phyloP scores from a whole-genome alignment of 2,113 vertebrate genomes.

The Siniperca chuatsi region DNA sequence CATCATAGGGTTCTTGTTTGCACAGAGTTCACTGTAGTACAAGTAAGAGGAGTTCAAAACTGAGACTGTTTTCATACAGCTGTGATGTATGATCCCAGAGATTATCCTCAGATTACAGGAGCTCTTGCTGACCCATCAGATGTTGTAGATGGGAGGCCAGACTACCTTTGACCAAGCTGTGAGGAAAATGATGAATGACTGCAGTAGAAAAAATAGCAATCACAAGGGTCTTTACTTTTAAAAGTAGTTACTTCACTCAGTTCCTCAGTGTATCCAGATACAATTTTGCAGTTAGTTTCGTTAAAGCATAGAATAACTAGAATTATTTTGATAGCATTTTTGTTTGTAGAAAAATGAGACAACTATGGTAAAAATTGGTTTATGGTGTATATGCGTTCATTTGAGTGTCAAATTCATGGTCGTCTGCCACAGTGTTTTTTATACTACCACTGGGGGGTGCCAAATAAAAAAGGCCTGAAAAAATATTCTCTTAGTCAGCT shows the following conservation, averaged over 20 bases:
- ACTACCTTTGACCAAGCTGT: not conserved
- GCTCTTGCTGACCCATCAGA: conserved; percentile 47
- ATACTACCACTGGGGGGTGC: not conserved
- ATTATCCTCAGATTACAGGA: conserved; percentile 54
- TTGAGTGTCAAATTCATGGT: not conserved
- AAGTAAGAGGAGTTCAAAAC: conserved; percentile 37
- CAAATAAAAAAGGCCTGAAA: not conserved
- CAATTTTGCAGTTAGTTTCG: not conserved
- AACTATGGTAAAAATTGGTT: not conserved
- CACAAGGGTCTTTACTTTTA: not conserved
- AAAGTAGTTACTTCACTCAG: not conserved
- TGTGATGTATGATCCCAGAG: conserved; percentile 56
- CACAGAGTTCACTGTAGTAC: conserved; percentile 50
- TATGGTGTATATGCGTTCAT: not conserved
- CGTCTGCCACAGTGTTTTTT: not conserved
- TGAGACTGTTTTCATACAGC: conserved; percentile 26
- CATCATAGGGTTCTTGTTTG: conserved; percentile 66
- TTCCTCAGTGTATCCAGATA: not conserved
- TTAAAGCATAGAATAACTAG: not conserved
- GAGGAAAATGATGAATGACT: conserved; percentile 7
- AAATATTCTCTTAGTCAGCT: not conserved
- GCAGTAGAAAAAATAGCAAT: not conserved
- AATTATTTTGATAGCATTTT: not conserved
- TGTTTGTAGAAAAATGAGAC: not conserved
- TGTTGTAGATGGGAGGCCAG: conserved; percentile 14